Base-by-base conservation (phyloP, 1,140 invertebrate species). In the Procambarus clarkii region DNA sequence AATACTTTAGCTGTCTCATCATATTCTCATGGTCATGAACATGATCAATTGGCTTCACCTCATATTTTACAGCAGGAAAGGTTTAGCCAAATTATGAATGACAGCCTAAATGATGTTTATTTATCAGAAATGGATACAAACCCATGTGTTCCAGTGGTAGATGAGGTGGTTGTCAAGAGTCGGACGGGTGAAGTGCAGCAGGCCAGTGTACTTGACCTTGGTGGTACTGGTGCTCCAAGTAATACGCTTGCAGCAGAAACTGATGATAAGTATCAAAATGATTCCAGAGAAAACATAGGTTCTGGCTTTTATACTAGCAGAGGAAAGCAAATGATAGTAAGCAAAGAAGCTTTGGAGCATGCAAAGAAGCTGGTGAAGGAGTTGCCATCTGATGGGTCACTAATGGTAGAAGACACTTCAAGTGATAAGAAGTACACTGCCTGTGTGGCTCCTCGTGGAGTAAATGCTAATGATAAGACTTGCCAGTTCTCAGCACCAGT, bases 41-140 rank as follows among this genome's bases (percentile, higher is more conserved):
- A 64, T 69, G 21, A 69, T 21, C 64, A n/a, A 5, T 4, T 69
- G 64, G 18, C 21, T 69, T 69, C 21, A 74, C n/a, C 0, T 4
- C n/a, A 34, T 5, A 24, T 74, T 34, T 74, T 74, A 21, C 7
- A 9, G 24, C n/a, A 74, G 8, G 69, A 34, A 34, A n/a, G 24
- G 69, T 34, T n/a, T 34, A 74, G 50, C 18, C 71, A 54, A 34
- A 24, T 86, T 21, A 45, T 74, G 21, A 24, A 50, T 77, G 84
- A 86, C 69, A 86, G 69, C 24, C 69, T 86, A 8, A 86, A 76
- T 54, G 84, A 86, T 21, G 50, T 77, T 86, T 69, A 86, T 18
- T 76, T 86, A 45, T 74, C 84, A 50, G 84, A 86, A 18, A 48
- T 48, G 44, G 84, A 86, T 24, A 4, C 34, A 15, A 50, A 86